Conservation (phyloP, 2,797 vertebrate species). For the Antennarius maculatus region DNA sequence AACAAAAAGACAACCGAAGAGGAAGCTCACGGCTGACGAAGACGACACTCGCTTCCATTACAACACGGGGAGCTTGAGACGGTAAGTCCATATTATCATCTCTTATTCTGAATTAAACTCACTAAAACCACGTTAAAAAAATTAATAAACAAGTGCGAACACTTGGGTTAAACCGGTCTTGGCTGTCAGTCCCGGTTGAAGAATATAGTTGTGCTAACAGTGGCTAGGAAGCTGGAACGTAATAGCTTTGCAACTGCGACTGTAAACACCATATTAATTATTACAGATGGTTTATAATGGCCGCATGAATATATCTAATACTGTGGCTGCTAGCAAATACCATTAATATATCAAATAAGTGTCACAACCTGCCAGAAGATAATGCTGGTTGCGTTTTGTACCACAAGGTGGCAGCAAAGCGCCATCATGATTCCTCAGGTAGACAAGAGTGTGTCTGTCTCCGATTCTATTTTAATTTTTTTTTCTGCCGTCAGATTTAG, state of each 20-base stretch:
- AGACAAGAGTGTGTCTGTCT: neutral
- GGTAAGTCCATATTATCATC: conserved; percentile 54
- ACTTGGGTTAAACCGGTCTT: rapidly evolving
- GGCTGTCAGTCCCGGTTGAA: neutral
- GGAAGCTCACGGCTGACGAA: conserved; percentile 49
- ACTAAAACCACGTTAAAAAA: neutral
- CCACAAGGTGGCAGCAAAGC: conserved; percentile 51
- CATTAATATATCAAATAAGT: rapidly evolving
- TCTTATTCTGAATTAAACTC: neutral
- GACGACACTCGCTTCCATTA: conserved; percentile 21
- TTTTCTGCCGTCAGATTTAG: neutral
- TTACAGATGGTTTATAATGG: neutral
- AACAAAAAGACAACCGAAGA: conserved; percentile 47
- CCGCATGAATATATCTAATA: neutral
- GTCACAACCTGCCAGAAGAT: neutral
- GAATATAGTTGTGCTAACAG: neutral
- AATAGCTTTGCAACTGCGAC: neutral
- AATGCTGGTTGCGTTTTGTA: neutral
- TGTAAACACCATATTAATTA: no score
- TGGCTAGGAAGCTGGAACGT: neutral
- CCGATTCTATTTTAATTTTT: neutral
- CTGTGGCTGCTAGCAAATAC: neutral
- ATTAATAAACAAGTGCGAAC: rapidly evolving
- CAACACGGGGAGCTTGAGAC: conserved; percentile 42
- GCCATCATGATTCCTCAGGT: neutral